phyloP scores from a whole-genome alignment of 2,113 vertebrate genomes.

The Chiloscyllium plagiosum region DNA sequence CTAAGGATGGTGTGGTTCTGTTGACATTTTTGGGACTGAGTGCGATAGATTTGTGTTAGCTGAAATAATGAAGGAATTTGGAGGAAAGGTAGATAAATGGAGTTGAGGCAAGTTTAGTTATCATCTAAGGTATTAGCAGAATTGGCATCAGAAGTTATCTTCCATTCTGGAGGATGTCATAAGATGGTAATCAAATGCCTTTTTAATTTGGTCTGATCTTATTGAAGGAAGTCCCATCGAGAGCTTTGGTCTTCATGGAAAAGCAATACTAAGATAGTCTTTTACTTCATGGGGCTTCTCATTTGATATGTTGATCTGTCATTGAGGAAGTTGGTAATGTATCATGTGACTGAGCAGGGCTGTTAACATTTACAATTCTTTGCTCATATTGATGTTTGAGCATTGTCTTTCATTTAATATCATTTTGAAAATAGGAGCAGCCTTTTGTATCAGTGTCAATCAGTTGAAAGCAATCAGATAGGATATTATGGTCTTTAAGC shows the following conservation, averaged over 20 bases:
- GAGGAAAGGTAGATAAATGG: neutral
- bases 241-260: neutral
- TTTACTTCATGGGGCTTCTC: neutral
- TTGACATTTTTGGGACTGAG: neutral
- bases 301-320: neutral
- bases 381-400: neutral
- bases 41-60: neutral
- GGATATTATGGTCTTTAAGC: neutral
- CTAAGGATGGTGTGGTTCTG: neutral
- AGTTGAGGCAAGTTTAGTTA: neutral
- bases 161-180: neutral
- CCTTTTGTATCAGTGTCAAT: neutral
- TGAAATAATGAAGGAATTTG: neutral
- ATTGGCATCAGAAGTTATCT: neutral
- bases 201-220: neutral
- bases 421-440: neutral
- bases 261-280: neutral
- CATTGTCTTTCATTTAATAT: neutral
- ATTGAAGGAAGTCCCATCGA: neutral
- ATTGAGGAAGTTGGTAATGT: neutral
- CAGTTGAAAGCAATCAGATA: neutral
- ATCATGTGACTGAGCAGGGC: neutral
- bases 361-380: neutral
- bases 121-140: neutral
- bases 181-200: neutral